These are phyloP conservation scores for Botia almorhae DNA, from an alignment of 2,797 vertebrate genomes.

Conservation along the genomic window DNA sequence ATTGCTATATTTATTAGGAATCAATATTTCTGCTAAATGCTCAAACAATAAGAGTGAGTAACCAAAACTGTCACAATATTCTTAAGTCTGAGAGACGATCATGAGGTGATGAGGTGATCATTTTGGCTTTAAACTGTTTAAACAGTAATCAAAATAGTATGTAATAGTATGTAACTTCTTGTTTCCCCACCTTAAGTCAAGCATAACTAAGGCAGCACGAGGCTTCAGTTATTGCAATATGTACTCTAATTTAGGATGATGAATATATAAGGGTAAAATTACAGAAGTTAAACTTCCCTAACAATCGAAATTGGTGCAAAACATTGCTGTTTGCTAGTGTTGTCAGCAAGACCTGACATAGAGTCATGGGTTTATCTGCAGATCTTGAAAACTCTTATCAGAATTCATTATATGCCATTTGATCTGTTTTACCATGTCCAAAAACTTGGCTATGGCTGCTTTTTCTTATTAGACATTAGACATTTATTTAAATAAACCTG, in stretches of 20 bases:
- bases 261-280: neutral
- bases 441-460: slow-evolving; percentile 9
- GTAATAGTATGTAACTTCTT: neutral
- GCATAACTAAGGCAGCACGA: neutral
- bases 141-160: slow-evolving; percentile 5
- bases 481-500: slow-evolving; percentile 16
- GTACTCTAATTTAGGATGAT: neutral
- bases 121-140: slow-evolving; percentile 33
- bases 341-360: neutral
- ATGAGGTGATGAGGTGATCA: slow-evolving; percentile 13
- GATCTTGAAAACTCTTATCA: slow-evolving; percentile 5
- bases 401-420: neutral
- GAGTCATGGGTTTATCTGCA: neutral
- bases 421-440: neutral
- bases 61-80: slow-evolving; percentile 72
- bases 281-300: slow-evolving; percentile 9
- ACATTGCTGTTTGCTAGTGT: neutral
- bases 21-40: slow-evolving; percentile 65
- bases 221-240: neutral
- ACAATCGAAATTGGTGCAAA: neutral
- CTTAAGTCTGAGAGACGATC: slow-evolving; percentile 42
- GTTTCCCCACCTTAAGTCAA: slow-evolving; percentile 7
- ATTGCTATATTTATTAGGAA: slow-evolving; percentile 60
- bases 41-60: slow-evolving; percentile 75
- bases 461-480: neutral